Conservation (phyloP, 2,797 vertebrate genomes). For the Typhlichthys subterraneus region DNA sequence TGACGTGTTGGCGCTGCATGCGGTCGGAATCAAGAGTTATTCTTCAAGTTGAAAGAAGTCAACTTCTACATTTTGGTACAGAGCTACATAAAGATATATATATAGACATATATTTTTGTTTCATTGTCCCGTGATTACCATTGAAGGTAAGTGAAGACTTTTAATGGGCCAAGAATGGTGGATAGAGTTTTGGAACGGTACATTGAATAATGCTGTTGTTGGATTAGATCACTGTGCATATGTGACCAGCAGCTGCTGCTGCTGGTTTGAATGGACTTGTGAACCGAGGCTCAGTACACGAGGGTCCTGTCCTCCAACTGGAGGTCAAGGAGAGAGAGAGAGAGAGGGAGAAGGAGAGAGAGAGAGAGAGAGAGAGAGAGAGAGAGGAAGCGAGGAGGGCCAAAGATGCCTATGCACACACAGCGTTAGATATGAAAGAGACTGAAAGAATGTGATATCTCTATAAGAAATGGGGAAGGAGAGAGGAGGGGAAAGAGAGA, state of each 20-base stretch:
- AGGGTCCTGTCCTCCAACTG: constrained; percentile 14
- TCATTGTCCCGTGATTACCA: constrained; percentile 57
- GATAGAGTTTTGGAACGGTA: not conserved
- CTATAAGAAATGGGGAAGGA: too few relatives aligned
- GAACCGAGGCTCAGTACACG: constrained; percentile 38
- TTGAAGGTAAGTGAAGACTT: constrained; percentile 69
- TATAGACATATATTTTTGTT: constrained; percentile 31
- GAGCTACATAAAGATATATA: constrained; percentile 38
- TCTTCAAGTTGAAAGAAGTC: constrained; percentile 71
- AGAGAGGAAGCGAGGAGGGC: not conserved
- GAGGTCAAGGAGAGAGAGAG: constrained; percentile 11
- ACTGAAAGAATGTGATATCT: constrained; percentile 15
- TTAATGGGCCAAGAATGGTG: constrained; percentile 5
- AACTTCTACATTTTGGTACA: constrained; percentile 60
- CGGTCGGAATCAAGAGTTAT: constrained; percentile 78
- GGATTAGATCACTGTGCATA: constrained; percentile 8
- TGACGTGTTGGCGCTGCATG: constrained; percentile 62
- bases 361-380: not conserved
- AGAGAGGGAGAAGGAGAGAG: not conserved
- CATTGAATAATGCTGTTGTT: constrained; percentile 13
- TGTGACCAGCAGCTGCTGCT: constrained; percentile 16
- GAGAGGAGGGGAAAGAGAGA: too few relatives aligned
- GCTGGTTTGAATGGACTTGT: constrained; percentile 32
- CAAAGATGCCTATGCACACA: not conserved
- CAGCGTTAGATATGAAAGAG: not conserved